Percentiles rank a stretch among this genome's conserved stretches.
Conservation (phyloP, 2,113 vertebrate genomes). For the Puntigrus tetrazona region DNA sequence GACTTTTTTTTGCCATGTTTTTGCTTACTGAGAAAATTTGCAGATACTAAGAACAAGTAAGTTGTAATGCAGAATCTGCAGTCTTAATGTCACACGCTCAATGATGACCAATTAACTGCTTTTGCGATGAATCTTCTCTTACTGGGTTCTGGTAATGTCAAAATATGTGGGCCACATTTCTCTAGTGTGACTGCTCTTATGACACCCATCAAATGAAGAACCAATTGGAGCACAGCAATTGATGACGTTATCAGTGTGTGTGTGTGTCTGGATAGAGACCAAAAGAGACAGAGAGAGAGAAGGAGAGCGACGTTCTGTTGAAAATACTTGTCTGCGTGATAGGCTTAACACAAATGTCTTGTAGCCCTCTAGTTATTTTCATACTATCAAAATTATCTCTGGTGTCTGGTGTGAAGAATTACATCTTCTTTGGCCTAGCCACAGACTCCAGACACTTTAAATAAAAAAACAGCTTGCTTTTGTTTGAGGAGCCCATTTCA, state of each 20-base stretch:
- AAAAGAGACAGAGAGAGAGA: slow-evolving; percentile 56
- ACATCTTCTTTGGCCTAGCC: background rate
- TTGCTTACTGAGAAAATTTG: background rate
- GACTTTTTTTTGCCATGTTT: background rate
- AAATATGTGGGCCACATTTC: background rate
- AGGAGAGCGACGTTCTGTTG: background rate
- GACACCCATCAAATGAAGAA: background rate
- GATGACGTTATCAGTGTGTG: background rate
- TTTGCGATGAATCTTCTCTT: background rate
- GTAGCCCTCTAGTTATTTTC: background rate
- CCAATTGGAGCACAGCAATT: background rate
- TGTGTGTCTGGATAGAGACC: background rate
- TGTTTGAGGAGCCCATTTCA: background rate
- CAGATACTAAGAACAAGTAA: background rate
- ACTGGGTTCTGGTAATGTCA: background rate
- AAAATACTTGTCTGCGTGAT: background rate
- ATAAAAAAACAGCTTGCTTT: background rate
- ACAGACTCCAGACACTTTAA: background rate
- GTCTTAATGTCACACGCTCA: background rate
- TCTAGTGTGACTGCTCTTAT: background rate
- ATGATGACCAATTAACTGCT: background rate
- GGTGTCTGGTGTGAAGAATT: background rate
- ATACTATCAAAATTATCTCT: background rate
- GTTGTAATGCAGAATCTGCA: background rate
- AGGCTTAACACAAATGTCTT: background rate